Base-by-base conservation (phyloP, 2,888 invertebrate species). In the Nomada lathburiana region DNA sequence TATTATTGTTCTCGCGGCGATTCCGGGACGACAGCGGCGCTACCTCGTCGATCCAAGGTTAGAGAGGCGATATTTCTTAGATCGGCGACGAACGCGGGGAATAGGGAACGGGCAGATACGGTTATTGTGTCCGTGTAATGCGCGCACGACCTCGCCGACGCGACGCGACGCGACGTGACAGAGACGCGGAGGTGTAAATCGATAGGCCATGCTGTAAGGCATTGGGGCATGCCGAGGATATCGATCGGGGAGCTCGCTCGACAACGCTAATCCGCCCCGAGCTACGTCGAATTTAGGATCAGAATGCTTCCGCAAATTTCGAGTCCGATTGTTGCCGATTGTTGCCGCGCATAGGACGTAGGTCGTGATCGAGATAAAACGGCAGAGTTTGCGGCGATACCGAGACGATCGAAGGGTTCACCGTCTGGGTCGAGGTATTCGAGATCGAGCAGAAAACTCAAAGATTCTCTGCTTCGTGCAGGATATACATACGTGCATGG, bases 191-290 rank as follows among this genome's bases (percentile, higher is more conserved):
- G 83, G 84, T 85, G 84, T 82, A 75, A 89, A 87, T 87, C 88
- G 82, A 89, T 89, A 89, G 89, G 84, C 86, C 85, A 84, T 80
- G 87, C 86, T 88, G 85, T 83, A 88, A 89, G 87, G 88, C 81
- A 89, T 89, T 89, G 87, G 82, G 89, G 81, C 84, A 87, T 78
- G 86, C 82, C 80, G 84, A 71, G 52, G 77, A 85, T 87, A 89
- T 89, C 87, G 89, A 89, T 89, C 86, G 84, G 87, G 73, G 75
- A 86, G 74, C 57, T 9, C 80, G 76, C 69, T 79, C 68, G 77
- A 80, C 82, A 83, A 36, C 36, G 36, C 36, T 36, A 36, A 36
- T 36, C 36, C 7, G 36, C 36, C 36, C 36, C 36, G 36, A 36
- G 36, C 36, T 36, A 36, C 36, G 36, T 36, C 36, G 36, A 36